phyloP scores from a whole-genome alignment of 1,140 invertebrate species.

The Dendroctonus ponderosae region DNA sequence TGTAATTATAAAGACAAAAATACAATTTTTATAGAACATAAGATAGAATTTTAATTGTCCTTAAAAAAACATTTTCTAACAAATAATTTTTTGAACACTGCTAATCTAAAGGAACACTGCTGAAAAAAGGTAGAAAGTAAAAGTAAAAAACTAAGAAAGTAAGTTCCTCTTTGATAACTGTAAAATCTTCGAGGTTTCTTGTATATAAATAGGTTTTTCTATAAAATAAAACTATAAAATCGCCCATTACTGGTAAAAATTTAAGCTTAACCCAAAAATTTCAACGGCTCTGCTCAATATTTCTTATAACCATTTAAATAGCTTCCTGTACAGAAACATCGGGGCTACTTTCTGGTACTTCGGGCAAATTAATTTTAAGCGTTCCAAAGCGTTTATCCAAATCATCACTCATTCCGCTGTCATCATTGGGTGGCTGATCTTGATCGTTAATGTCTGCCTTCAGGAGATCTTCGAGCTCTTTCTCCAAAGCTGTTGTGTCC shows the following conservation, averaged over 20 bases:
- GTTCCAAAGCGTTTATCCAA: slow-evolving; percentile 37
- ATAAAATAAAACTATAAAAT: too few relatives aligned
- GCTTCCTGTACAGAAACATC: slow-evolving; percentile 22
- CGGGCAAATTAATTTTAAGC: slow-evolving; percentile 38
- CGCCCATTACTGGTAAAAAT: too few relatives aligned
- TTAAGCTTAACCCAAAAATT: too few relatives aligned
- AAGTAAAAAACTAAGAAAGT: too few relatives aligned
- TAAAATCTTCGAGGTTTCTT: too few relatives aligned
- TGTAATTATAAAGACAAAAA: slow-evolving; percentile 22
- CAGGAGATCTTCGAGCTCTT: slow-evolving; percentile 49
- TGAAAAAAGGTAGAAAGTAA: too few relatives aligned
- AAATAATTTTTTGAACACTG: too few relatives aligned
- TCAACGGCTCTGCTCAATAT: too few relatives aligned
- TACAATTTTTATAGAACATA: slow-evolving; percentile 20
- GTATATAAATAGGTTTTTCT: too few relatives aligned
- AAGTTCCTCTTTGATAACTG: too few relatives aligned
- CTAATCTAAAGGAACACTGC: too few relatives aligned
- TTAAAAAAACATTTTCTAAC: neutral
- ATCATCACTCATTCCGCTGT: slow-evolving; percentile 32
- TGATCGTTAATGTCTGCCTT: slow-evolving; percentile 27
- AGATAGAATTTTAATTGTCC: neutral
- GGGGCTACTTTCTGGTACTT: slow-evolving; percentile 35
- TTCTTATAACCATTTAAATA: neutral
- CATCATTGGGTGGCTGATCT: slow-evolving; percentile 25
- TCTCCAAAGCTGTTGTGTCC: slow-evolving; percentile 47